These are phyloP conservation scores for Yponomeuta malinellus DNA, from an alignment of 2,888 invertebrate genomes.

Conservation along the genomic window DNA sequence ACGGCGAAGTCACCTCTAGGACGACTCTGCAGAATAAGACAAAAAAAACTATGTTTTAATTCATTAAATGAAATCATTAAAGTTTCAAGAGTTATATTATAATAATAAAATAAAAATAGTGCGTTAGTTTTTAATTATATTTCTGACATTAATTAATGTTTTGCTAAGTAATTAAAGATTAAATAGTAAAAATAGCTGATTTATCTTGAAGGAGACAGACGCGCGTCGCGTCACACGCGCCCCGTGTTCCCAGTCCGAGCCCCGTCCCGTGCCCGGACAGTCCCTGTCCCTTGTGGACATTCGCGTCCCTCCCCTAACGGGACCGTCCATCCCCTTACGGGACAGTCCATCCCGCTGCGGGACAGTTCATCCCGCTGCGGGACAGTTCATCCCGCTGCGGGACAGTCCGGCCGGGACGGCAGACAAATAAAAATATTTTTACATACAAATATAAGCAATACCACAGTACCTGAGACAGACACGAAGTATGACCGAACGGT, in stretches of 20 bases:
- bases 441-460: conserved; percentile 55
- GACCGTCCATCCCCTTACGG: conserved; percentile 21
- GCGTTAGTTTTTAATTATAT: conserved; percentile 72
- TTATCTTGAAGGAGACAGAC: conserved; percentile 38
- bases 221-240: conserved; percentile 50
- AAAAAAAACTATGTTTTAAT: conserved; percentile 23
- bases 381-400: neutral
- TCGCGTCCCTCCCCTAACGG: neutral
- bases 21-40: conserved; percentile 50
- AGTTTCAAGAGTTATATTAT: conserved; percentile 42
- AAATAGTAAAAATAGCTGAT: conserved; percentile 36
- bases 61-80: conserved; percentile 36
- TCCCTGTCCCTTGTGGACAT: neutral
- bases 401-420: neutral
- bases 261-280: conserved; percentile 20
- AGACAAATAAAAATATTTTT: conserved; percentile 16
- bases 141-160: conserved; percentile 71
- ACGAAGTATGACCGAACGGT: conserved; percentile 25
- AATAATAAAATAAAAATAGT: conserved; percentile 36
- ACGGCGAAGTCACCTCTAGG: conserved; percentile 38
- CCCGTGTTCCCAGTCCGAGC: conserved; percentile 32
- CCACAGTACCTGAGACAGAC: conserved; percentile 68
- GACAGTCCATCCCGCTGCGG: too few relatives aligned
- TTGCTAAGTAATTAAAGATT: conserved; percentile 58
- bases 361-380: neutral